A percentile compares a stretch with the other conserved stretches of the same genome.
These are phyloP conservation scores for Erythrocebus patas DNA, from an alignment of 2,113 vertebrate genomes.

Conservation along the genomic window DNA sequence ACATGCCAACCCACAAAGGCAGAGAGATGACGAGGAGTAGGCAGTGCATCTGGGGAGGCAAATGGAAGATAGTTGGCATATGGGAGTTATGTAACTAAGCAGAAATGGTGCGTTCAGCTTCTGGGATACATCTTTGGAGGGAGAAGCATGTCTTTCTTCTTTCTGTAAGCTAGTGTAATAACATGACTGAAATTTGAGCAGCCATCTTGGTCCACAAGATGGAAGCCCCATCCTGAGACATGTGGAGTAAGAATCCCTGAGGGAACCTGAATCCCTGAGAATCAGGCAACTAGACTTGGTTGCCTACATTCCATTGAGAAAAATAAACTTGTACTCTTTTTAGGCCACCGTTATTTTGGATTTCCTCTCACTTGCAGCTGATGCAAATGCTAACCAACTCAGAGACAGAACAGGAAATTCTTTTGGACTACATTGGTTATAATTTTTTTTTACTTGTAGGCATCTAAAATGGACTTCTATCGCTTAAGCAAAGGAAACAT, in stretches of 20 bases:
- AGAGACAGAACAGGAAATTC: constrained; percentile 62
- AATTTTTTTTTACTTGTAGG: not conserved
- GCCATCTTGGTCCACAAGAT: not conserved
- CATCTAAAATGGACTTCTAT: constrained; percentile 46
- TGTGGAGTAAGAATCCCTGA: not conserved
- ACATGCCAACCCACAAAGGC: not conserved
- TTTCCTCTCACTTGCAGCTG: constrained; percentile 38
- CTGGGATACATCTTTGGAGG: not conserved
- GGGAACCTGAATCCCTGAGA: not conserved
- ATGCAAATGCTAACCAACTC: constrained; percentile 33
- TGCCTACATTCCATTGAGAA: not conserved
- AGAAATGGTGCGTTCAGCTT: not conserved
- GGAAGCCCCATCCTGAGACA: not conserved
- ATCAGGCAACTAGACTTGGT: not conserved
- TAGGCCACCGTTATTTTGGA: not conserved
- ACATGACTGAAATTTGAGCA: not conserved
- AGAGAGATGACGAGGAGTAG: not conserved
- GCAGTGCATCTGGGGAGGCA: not conserved
- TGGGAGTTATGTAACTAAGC: not conserved
- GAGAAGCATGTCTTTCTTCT: not conserved
- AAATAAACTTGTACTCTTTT: not conserved
- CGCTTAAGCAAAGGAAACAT: constrained; percentile 48
- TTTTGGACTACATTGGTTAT: not conserved
- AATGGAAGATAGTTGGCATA: not conserved
- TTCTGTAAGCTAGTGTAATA: not conserved